phyloP scores from a whole-genome alignment of 2,797 vertebrate genomes.

The Danio choprae region DNA sequence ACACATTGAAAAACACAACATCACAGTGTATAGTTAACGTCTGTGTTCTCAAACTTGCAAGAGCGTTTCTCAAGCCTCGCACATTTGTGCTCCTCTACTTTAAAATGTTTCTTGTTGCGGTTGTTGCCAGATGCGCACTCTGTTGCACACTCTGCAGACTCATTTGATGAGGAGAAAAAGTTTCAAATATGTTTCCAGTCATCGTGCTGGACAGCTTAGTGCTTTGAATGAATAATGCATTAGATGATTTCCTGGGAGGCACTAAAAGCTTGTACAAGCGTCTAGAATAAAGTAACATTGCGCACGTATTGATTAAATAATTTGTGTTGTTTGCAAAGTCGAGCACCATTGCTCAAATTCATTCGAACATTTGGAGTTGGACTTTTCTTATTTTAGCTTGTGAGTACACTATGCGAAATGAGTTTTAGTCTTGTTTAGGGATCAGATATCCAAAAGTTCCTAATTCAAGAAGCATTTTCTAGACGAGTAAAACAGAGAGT shows the following conservation, averaged over 20 bases:
- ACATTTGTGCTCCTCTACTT: neutral
- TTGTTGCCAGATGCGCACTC: neutral
- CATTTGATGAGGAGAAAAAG: neutral
- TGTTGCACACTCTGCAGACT: neutral
- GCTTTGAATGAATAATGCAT: constrained; percentile 35
- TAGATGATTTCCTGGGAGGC: constrained; percentile 10
- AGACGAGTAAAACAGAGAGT: no score
- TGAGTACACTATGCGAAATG: neutral
- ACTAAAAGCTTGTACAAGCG: constrained; percentile 8
- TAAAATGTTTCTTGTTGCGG: no score
- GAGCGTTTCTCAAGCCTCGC: no score
- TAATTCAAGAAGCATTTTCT: no score
- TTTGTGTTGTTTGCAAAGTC: constrained; percentile 11
- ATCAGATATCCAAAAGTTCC: no score
- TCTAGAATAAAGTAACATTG: constrained; percentile 12
- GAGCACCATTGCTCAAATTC: neutral
- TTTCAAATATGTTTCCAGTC: constrained; percentile 10
- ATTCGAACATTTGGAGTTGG: neutral
- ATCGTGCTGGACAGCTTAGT: neutral
- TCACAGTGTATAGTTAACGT: neutral
- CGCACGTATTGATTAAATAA: constrained; percentile 20
- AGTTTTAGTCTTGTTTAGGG: no score
- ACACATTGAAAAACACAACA: neutral
- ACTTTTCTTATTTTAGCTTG: neutral
- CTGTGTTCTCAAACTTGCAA: neutral